Evolutionary conservation across 2,113 vertebrate species (phyloP).

Genomic region (Lampris incognitus): DNA sequence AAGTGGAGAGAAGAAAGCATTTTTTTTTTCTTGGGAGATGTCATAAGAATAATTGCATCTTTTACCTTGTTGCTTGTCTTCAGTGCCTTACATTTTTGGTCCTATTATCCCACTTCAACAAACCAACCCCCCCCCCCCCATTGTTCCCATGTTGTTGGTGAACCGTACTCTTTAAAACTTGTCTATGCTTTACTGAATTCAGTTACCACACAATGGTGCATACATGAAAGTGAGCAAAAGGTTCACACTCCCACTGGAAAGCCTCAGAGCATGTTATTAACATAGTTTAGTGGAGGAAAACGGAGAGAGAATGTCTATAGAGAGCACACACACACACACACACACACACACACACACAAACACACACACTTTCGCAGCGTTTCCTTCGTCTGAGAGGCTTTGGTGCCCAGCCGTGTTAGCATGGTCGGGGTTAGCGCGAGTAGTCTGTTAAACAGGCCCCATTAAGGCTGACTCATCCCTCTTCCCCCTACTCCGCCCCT

Average conservation of each 20-base stretch:
- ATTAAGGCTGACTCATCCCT: constrained; percentile 69
- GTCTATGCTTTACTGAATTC: constrained; percentile 49
- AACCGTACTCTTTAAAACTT: constrained; percentile 18
- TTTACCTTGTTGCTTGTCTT: constrained; percentile 4
- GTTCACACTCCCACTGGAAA: constrained; percentile 59
- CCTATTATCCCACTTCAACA: no score
- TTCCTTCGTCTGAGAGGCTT: constrained; percentile 37
- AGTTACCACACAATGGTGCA: constrained; percentile 59
- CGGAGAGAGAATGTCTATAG: constrained; percentile 51
- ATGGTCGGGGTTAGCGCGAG: constrained; percentile 29
- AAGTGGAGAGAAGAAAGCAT: neutral
- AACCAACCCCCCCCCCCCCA: constrained; percentile 13
- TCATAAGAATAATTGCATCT: constrained; percentile 6
- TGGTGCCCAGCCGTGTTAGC: constrained; percentile 17
- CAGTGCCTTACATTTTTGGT: neutral
- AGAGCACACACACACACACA: constrained; percentile 42
- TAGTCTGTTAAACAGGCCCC: constrained; percentile 53
- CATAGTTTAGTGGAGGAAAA: constrained; percentile 65
- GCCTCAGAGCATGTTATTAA: constrained; percentile 73
- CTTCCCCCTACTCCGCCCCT: constrained; percentile 46
- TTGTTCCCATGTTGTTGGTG: constrained; percentile 36
- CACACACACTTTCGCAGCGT: constrained; percentile 14
- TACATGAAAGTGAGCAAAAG: constrained; percentile 58
- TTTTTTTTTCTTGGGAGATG: constrained; percentile 19
- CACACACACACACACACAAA: constrained; percentile 16